phyloP scores from a whole-genome alignment of 2,888 invertebrate genomes.

The Liodrosophila aerea region DNA sequence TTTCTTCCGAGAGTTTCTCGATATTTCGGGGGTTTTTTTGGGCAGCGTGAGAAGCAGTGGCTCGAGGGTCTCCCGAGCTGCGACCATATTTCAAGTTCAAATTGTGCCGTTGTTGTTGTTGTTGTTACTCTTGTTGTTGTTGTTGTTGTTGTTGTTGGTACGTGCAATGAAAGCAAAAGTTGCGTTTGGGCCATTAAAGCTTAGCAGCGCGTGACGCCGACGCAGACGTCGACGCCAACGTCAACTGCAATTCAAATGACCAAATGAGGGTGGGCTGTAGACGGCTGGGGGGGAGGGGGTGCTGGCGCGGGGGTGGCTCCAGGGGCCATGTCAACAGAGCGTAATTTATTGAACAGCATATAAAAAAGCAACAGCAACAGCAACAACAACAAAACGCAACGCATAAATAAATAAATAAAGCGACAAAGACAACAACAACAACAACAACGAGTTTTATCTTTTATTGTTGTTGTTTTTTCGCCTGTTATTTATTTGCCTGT shows the following conservation, averaged over 20 bases:
- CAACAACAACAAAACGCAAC: slow-evolving; percentile 28
- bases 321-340: slow-evolving; percentile 70
- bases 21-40: slow-evolving; percentile 16
- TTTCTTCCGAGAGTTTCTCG: background rate
- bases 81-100: slow-evolving; percentile 60
- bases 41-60: slow-evolving; percentile 57
- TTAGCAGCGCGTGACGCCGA: slow-evolving; percentile 63
- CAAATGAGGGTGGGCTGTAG: slow-evolving; percentile 49
- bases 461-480: slow-evolving; percentile 19
- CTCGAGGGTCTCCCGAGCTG: slow-evolving; percentile 18
- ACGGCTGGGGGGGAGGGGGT: background rate
- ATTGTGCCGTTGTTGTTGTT: slow-evolving; percentile 22
- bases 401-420: slow-evolving; percentile 74
- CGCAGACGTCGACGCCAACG: slow-evolving; percentile 26
- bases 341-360: slow-evolving; percentile 72
- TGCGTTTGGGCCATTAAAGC: slow-evolving; percentile 65
- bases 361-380: slow-evolving; percentile 41
- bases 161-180: slow-evolving; percentile 76
- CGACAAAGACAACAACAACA: slow-evolving; percentile 27
- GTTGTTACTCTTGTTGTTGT: slow-evolving; percentile 1
- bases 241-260: slow-evolving; percentile 65
- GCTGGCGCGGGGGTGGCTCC: slow-evolving; percentile 17
- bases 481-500: slow-evolving; percentile 27
- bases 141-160: slow-evolving; percentile 35
- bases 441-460: slow-evolving; percentile 38